Evolutionary conservation across 2,888 invertebrate genomes (phyloP).

Genomic region (Cryptus viduatorius): DNA sequence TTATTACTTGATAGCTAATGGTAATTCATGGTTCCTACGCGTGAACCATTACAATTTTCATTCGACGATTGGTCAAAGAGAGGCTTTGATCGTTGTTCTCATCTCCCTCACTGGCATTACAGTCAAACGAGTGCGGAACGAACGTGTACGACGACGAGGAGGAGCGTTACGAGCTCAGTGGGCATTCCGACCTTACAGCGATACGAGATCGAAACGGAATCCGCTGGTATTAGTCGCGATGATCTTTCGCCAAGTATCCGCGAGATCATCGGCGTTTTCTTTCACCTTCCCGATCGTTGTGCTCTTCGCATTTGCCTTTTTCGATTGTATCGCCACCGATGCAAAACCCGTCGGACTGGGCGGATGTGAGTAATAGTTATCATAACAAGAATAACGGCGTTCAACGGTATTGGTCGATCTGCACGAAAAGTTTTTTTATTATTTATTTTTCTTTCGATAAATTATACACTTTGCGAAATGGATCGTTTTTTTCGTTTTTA

Average conservation of each 20-base stretch:
- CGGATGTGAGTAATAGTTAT: conserved; percentile 34
- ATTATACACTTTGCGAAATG: neutral
- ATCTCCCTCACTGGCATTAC: conserved; percentile 38
- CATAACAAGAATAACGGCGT: neutral
- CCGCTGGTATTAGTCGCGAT: conserved; percentile 1
- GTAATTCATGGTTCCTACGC: conserved; percentile 57
- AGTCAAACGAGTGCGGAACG: conserved; percentile 14
- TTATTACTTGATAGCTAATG: conserved; percentile 37
- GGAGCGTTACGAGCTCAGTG: conserved; percentile 40
- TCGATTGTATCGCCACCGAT: conserved; percentile 34
- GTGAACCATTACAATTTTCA: conserved; percentile 60
- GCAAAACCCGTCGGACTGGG: neutral
- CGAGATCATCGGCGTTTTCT: neutral
- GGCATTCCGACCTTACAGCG: conserved; percentile 30
- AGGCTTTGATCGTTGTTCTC: conserved; percentile 11
- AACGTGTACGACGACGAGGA: conserved; percentile 21
- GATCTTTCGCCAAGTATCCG: conserved; percentile 1
- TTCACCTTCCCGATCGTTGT: conserved; percentile 27
- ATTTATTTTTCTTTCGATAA: neutral
- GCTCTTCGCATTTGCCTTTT: conserved; percentile 34
- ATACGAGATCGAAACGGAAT: conserved; percentile 21
- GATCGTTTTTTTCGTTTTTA: neutral
- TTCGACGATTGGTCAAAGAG: conserved; percentile 56
- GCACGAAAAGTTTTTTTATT: neutral
- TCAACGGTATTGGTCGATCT: neutral